Evolutionary conservation across 2,797 vertebrate genomes (phyloP).

Genomic region (Acrocephalus scirpaceus): DNA sequence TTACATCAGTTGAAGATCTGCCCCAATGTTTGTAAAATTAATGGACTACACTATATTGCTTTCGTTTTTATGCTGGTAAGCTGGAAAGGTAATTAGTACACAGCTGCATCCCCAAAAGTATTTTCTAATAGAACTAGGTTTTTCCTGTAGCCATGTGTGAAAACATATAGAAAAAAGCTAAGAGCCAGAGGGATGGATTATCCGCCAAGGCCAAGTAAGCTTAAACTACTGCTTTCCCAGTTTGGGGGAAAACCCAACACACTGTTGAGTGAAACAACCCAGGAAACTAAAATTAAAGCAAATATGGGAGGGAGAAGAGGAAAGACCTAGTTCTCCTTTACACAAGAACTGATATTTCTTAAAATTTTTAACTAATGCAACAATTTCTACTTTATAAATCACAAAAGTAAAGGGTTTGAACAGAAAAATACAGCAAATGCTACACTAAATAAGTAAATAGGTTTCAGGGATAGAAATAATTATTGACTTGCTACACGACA

Average conservation of each 20-base stretch:
- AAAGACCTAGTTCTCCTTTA: background rate
- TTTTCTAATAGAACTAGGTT: background rate
- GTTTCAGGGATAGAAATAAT: background rate
- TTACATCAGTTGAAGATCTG: background rate
- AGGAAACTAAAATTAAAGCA: background rate
- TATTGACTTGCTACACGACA: background rate
- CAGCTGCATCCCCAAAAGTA: constrained; percentile 12
- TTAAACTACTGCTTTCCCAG: background rate
- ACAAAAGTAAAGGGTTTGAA: background rate
- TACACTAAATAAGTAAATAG: background rate
- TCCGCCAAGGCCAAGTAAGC: background rate
- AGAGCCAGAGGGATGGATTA: background rate
- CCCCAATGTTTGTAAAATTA: constrained; percentile 2
- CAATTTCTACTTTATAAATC: background rate
- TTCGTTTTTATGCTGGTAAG: constrained; percentile 9
- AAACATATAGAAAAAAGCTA: background rate
- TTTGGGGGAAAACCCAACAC: background rate
- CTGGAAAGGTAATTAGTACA: constrained; percentile 26
- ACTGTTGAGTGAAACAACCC: background rate
- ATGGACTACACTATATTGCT: constrained; percentile 3
- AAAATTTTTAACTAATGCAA: background rate
- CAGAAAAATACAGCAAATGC: background rate
- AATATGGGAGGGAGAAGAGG: background rate
- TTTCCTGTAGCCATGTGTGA: background rate
- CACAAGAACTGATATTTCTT: background rate